Evolutionary conservation across 2,888 invertebrate species (phyloP).

Genomic region (Heterodera filipjevi): DNA sequence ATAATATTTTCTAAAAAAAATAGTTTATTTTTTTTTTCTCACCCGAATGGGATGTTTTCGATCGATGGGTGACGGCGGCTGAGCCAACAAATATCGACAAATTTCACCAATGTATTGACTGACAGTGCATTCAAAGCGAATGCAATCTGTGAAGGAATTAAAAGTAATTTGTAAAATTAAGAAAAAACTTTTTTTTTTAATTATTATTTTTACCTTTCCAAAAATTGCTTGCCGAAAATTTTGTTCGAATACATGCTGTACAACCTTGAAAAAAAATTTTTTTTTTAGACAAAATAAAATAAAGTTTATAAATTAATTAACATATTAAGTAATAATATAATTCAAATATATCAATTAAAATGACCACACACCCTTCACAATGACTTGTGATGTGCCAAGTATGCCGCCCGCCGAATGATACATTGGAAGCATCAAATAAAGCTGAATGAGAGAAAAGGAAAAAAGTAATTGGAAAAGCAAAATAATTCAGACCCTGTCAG

Average conservation of each 20-base stretch:
- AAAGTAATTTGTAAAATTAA: too few species aligned
- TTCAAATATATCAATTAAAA: too few species aligned
- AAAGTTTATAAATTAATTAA: too few species aligned
- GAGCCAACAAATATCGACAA: conserved; percentile 70
- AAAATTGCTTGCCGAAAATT: conserved; percentile 90
- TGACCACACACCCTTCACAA: conserved; percentile 71
- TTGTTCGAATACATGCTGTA: conserved; percentile 81
- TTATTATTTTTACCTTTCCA: conserved; percentile 77
- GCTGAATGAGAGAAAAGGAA: conserved; percentile 66
- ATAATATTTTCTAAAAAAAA: too few species aligned
- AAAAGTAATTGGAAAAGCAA: conserved; percentile 60
- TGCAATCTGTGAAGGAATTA: conserved; percentile 45
- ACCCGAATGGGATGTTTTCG: conserved; percentile 71
- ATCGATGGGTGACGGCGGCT: conserved; percentile 67
- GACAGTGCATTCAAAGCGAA: conserved; percentile 52
- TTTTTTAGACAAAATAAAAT: too few species aligned
- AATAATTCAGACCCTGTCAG: conserved; percentile 76
- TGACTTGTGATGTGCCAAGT: conserved; percentile 67
- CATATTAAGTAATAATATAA: too few species aligned
- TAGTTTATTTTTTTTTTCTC: conserved; percentile 90
- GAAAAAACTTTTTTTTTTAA: too few species aligned
- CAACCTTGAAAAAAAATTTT: conserved; percentile 69
- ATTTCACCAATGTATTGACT: conserved; percentile 68
- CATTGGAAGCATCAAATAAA: conserved; percentile 88
- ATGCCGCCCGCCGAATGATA: conserved; percentile 94